A percentile compares a stretch with the other conserved stretches of the same genome.
These are phyloP conservation scores for Hylaeus volcanicus DNA, from an alignment of 1,140 invertebrate genomes.

Conservation along the genomic window DNA sequence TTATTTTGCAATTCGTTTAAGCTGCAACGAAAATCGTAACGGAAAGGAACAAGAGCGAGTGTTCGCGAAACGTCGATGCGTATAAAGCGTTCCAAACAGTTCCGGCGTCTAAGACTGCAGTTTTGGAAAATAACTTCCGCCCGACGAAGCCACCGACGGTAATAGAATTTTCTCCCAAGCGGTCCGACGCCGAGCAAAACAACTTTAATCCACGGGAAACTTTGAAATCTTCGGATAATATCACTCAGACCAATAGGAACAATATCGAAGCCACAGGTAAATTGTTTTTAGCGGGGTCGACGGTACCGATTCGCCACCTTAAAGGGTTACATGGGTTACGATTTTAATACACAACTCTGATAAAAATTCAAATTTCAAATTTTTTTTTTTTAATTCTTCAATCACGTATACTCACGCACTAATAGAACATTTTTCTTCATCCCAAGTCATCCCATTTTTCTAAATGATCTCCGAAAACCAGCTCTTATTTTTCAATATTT, in stretches of 20 bases:
- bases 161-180: slow-evolving; percentile 31
- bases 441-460: no score
- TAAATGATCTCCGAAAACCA: no score
- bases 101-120: neutral
- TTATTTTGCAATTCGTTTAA: no score
- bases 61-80: neutral
- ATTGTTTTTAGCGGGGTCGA: neutral
- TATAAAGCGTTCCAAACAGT: neutral
- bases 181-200: neutral
- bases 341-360: no score
- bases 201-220: slow-evolving; percentile 37
- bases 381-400: no score
- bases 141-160: neutral
- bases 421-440: no score
- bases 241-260: slow-evolving; percentile 2
- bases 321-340: no score
- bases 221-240: slow-evolving; percentile 44
- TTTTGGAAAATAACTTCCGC: slow-evolving; percentile 32
- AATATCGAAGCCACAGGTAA: slow-evolving; percentile 13
- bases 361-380: no score
- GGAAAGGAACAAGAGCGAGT: no score
- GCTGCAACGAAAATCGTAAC: no score
- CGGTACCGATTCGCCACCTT: neutral
- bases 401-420: no score
- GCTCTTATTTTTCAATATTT: no score